Evolutionary conservation across 2,797 vertebrate genomes (phyloP).

Genomic region (Salmo trutta): DNA sequence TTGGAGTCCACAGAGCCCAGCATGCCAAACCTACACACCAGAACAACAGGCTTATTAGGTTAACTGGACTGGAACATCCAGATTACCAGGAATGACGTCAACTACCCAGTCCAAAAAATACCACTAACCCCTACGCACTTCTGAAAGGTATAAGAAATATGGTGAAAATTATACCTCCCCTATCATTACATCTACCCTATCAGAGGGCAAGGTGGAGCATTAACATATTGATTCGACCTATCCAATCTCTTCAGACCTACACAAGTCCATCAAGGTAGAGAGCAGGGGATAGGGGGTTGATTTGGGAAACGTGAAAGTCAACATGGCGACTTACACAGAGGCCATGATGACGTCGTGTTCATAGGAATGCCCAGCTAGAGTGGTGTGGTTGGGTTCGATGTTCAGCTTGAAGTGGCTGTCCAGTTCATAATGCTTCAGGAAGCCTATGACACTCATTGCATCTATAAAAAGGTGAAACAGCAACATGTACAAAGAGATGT

Average conservation of each 20-base stretch:
- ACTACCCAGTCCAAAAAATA: background rate
- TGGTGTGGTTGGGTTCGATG: conserved; percentile 75
- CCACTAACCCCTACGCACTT: background rate
- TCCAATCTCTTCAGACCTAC: conserved; percentile 29
- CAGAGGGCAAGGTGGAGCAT: background rate
- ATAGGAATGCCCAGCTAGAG: conserved; percentile 73
- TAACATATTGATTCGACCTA: too few species aligned
- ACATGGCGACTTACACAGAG: conserved; percentile 50
- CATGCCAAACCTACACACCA: conserved; percentile 66
- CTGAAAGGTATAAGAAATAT: background rate
- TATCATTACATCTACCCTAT: background rate
- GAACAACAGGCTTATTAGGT: background rate
- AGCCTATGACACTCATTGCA: conserved; percentile 73
- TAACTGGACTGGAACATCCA: background rate
- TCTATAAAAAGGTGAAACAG: conserved; percentile 44
- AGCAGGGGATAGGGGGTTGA: background rate
- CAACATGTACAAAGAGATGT: background rate
- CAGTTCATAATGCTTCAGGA: conserved; percentile 69
- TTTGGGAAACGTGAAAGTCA: background rate
- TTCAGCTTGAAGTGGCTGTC: conserved; percentile 72
- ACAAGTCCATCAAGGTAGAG: conserved; percentile 15
- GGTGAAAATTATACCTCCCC: background rate
- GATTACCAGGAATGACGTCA: background rate
- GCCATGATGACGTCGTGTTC: conserved; percentile 70
- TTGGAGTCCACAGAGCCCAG: conserved; percentile 74